Evolutionary conservation across 1,140 invertebrate species (phyloP).

Genomic region (Coenobita brevimanus): DNA sequence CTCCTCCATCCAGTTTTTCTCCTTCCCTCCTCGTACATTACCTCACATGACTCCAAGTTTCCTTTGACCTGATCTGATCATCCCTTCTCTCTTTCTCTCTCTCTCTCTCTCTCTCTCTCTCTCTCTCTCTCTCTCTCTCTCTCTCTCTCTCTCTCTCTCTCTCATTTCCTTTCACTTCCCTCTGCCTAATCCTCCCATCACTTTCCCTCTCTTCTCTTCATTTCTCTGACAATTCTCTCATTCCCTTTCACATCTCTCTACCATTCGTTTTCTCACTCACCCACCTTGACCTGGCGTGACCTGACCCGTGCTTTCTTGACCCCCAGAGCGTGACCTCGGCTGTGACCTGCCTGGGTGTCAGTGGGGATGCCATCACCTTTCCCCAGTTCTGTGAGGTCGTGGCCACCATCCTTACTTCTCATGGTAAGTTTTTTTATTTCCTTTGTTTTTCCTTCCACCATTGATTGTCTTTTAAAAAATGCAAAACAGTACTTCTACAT

Average conservation of each 20-base stretch:
- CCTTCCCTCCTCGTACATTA: too few species aligned
- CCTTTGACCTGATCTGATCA: not conserved
- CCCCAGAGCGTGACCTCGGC: slow-evolving; percentile 54
- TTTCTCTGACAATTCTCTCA: not conserved
- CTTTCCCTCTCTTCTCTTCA: not conserved
- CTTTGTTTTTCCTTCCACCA: too few species aligned
- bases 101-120: not conserved
- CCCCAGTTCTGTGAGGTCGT: slow-evolving; percentile 61
- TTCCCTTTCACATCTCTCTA: not conserved
- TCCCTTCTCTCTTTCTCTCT: not conserved
- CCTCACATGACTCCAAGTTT: not conserved
- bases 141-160: not conserved
- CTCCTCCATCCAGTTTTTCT: too few species aligned
- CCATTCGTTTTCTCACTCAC: not conserved
- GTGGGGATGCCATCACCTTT: slow-evolving; percentile 40
- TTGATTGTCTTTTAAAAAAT: too few species aligned
- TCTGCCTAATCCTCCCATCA: too few species aligned
- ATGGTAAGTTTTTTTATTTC: not conserved
- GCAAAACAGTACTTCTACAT: too few species aligned
- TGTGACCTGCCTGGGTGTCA: slow-evolving; percentile 38
- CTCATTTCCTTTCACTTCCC: not conserved
- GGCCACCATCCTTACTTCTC: slow-evolving; percentile 17
- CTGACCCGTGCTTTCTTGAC: not conserved
- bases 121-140: not conserved
- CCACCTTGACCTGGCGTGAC: not conserved